phyloP scores from a whole-genome alignment of 2,888 invertebrate genomes.

The Tholera decimalis region DNA sequence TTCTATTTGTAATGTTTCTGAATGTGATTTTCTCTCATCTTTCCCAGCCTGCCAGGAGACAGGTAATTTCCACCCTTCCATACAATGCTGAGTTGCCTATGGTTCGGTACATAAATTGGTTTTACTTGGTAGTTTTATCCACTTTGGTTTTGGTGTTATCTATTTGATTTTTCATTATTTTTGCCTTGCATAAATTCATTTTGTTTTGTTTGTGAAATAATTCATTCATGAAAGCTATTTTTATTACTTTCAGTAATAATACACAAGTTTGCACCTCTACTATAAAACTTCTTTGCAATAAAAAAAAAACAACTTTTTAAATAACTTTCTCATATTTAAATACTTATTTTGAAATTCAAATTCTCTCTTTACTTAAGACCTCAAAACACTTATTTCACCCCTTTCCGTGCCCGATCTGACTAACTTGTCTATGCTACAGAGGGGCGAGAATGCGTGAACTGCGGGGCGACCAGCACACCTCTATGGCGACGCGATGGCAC shows the following conservation, averaged over 20 bases:
- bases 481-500: conserved; percentile 99
- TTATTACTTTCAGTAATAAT: conserved; percentile 12
- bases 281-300: conserved; percentile 18
- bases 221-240: conserved; percentile 8
- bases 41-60: conserved; percentile 92
- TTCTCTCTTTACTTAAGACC: conserved; percentile 26
- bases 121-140: conserved; percentile 49
- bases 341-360: conserved; percentile 18
- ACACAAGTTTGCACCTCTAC: neutral
- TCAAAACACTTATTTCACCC: neutral
- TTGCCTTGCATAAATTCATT: conserved; percentile 16
- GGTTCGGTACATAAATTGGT: conserved; percentile 52
- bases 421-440: conserved; percentile 91
- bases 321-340: neutral
- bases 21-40: conserved; percentile 91
- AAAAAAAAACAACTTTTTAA: neutral
- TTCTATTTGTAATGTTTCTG: conserved; percentile 89
- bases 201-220: conserved; percentile 20
- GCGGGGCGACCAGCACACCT: conserved; percentile 99
- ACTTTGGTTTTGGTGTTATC: conserved; percentile 59
- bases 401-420: conserved; percentile 25
- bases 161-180: conserved; percentile 45
- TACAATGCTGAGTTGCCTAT: conserved; percentile 65
- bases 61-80: conserved; percentile 82
- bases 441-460: conserved; percentile 99